A percentile compares a stretch with the other conserved stretches of the same genome.
These are phyloP conservation scores for Plutella xylostella DNA, from an alignment of 2,888 invertebrate species.

Conservation along the genomic window DNA sequence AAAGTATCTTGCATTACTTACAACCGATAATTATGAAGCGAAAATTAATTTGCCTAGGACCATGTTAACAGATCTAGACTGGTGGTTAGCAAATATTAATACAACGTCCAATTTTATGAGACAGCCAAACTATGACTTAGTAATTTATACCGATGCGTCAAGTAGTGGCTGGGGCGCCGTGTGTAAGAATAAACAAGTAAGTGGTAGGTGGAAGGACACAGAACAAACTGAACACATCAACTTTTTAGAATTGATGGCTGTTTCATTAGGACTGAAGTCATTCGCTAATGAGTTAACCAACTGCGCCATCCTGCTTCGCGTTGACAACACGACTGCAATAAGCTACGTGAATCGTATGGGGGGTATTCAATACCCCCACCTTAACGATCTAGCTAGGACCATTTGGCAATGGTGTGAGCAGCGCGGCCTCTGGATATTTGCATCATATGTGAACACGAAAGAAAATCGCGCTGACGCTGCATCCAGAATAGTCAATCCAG, in stretches of 20 bases:
- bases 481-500: conserved; percentile 4
- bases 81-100: conserved; percentile 2
- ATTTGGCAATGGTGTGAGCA: background rate
- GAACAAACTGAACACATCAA: conserved; percentile 10
- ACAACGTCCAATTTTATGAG: background rate
- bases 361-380: background rate
- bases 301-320: background rate
- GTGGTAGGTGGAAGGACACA: conserved; percentile 10
- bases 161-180: conserved; percentile 13
- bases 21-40: background rate
- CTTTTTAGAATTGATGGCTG: conserved; percentile 12
- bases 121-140: conserved; percentile 4
- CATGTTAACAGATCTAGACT: background rate
- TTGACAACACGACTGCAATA: conserved; percentile 6
- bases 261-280: conserved; percentile 13
- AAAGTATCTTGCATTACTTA: background rate
- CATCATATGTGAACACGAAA: conserved; percentile 5
- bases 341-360: conserved; percentile 4
- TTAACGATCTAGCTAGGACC: background rate
- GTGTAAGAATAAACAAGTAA: conserved; percentile 8
- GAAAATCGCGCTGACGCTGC: conserved; percentile 7
- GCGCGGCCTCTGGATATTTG: conserved; percentile 1
- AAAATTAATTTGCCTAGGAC: background rate
- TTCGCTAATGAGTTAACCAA: background rate
- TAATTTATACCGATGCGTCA: conserved; percentile 15